phyloP scores from a whole-genome alignment of 2,113 vertebrate species.

The Connochaetes taurinus region DNA sequence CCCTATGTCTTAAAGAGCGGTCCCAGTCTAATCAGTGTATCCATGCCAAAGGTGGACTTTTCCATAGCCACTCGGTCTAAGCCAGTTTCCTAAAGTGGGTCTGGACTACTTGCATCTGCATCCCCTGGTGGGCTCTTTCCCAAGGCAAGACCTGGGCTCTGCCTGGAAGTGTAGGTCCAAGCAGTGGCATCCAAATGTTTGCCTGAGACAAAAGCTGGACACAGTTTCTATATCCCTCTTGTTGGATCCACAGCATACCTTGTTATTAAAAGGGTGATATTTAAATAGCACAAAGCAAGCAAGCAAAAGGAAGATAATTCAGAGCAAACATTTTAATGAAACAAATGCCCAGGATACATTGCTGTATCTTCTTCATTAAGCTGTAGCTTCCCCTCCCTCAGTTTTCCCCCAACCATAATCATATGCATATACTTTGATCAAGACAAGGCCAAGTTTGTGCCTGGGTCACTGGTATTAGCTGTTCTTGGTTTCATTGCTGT shows the following conservation, averaged over 20 bases:
- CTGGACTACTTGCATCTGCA: background rate
- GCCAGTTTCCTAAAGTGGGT: background rate
- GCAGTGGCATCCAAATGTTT: background rate
- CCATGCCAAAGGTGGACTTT: background rate
- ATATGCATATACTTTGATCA: background rate
- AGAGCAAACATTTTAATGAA: conserved; percentile 23
- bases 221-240: background rate
- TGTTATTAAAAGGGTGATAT: conserved; percentile 24
- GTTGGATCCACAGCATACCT: background rate
- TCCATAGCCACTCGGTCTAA: background rate
- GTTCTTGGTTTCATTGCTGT: background rate
- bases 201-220: background rate
- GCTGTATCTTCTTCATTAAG: background rate
- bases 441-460: background rate
- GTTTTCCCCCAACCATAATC: background rate
- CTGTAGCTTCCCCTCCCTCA: background rate
- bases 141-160: background rate
- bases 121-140: background rate
- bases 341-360: background rate
- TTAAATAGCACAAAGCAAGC: conserved; percentile 8
- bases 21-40: background rate
- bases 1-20: background rate
- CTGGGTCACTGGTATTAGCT: background rate
- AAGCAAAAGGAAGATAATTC: conserved; percentile 6
- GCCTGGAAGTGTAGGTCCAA: background rate